Evolutionary conservation across 2,888 invertebrate species (phyloP).

Genomic region (Chirona hameri): DNA sequence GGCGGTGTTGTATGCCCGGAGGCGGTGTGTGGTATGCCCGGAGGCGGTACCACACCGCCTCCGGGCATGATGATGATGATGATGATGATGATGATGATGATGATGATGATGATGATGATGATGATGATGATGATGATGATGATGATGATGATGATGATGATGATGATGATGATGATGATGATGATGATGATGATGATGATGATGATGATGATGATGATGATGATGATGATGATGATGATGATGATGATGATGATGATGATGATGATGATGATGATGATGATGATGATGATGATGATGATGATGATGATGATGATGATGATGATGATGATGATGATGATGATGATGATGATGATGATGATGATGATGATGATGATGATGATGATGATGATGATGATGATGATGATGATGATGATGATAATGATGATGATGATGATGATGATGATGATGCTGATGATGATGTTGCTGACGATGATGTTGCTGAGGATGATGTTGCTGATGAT

Average conservation of each 20-base stretch:
- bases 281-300: constrained; percentile 25
- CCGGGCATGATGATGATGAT: not conserved
- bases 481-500: too few relatives aligned
- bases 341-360: constrained; percentile 10
- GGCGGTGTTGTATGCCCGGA: too few relatives aligned
- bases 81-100: constrained; percentile 14
- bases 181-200: not conserved
- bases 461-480: too few relatives aligned
- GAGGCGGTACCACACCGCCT: too few relatives aligned
- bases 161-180: constrained; percentile 23
- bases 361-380: constrained; percentile 22
- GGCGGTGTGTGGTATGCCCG: too few relatives aligned
- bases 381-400: constrained; percentile 23
- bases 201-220: constrained; percentile 23
- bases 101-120: constrained; percentile 6
- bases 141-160: constrained; percentile 14
- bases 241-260: constrained; percentile 1
- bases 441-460: too few relatives aligned
- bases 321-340: constrained; percentile 13
- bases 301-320: constrained; percentile 3
- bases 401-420: constrained; percentile 26
- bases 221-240: constrained; percentile 26
- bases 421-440: constrained; percentile 22
- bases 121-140: constrained; percentile 7
- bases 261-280: constrained; percentile 23